Evolutionary conservation across 2,797 vertebrate genomes (phyloP).

Genomic region (Pygocentrus nattereri): DNA sequence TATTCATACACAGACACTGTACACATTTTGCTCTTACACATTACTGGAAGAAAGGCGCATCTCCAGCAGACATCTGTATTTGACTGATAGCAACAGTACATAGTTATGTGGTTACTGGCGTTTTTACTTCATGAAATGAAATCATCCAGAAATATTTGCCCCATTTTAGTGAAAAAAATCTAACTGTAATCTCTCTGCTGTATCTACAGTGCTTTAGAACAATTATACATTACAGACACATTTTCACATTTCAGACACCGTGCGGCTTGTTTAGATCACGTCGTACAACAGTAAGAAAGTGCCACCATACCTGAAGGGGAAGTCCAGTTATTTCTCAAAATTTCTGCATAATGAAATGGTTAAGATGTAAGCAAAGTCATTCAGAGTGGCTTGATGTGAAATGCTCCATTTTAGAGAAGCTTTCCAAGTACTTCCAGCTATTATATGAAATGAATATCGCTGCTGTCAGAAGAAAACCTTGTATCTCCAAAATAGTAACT

Average conservation of each 20-base stretch:
- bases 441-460: too few relatives aligned
- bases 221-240: neutral
- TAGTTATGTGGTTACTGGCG: neutral
- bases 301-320: neutral
- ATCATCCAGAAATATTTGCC: neutral
- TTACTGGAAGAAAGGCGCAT: neutral
- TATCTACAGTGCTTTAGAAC: neutral
- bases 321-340: neutral
- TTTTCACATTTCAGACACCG: neutral
- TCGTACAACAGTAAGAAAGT: neutral
- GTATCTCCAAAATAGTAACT: too few relatives aligned
- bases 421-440: too few relatives aligned
- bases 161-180: too few relatives aligned
- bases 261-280: neutral
- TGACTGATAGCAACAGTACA: neutral
- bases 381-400: neutral
- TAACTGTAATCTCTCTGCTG: too few relatives aligned
- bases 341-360: neutral
- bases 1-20: constrained; percentile 7
- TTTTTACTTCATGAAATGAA: neutral
- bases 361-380: neutral
- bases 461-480: too few relatives aligned
- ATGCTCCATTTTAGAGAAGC: neutral
- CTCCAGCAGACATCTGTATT: neutral
- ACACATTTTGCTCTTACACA: constrained; percentile 2